A percentile compares a stretch with the other conserved stretches of the same genome.
phyloP scores from a whole-genome alignment of 2,797 vertebrate species.

The Phoeniculus purpureus region DNA sequence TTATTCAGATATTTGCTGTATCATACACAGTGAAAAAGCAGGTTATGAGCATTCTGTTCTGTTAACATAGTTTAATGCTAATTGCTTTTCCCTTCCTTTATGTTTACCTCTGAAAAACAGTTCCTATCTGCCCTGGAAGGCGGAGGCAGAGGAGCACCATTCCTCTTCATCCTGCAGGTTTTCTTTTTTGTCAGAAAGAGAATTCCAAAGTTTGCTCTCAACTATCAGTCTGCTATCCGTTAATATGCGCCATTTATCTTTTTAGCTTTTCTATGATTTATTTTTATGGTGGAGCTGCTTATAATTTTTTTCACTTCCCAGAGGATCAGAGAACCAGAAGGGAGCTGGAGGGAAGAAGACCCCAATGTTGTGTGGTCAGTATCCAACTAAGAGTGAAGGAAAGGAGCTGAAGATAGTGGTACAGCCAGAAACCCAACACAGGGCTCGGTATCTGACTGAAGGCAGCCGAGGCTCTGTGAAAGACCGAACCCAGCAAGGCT shows the following conservation, averaged over 20 bases:
- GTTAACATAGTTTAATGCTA: slow-evolving; percentile 22
- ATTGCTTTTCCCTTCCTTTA: slow-evolving; percentile 59
- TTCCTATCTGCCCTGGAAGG: slow-evolving; percentile 26
- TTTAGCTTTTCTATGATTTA: slow-evolving; percentile 55
- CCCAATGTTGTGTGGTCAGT: slow-evolving; percentile 89
- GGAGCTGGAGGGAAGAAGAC: slow-evolving; percentile 86
- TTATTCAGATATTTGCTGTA: not conserved
- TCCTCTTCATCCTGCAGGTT: slow-evolving; percentile 35
- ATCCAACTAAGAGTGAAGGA: slow-evolving; percentile 91
- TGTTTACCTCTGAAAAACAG: slow-evolving; percentile 29
- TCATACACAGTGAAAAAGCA: not conserved
- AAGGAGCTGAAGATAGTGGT: slow-evolving; percentile 96
- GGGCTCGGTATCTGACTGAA: slow-evolving; percentile 96
- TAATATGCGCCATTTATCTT: not conserved
- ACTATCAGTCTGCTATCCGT: not conserved
- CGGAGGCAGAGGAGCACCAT: not conserved
- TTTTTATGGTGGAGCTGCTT: slow-evolving; percentile 15
- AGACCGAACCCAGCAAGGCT: slow-evolving; percentile 95
- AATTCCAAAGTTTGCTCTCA: slow-evolving; percentile 27
- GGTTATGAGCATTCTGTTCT: not conserved
- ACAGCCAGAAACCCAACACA: slow-evolving; percentile 96
- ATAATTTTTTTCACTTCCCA: slow-evolving; percentile 72
- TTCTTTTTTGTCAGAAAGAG: slow-evolving; percentile 36
- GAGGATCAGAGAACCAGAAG: slow-evolving; percentile 81
- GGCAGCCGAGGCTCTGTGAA: slow-evolving; percentile 98